Evolutionary conservation across 2,797 vertebrate genomes (phyloP).

Genomic region (Crenuchus spilurus): DNA sequence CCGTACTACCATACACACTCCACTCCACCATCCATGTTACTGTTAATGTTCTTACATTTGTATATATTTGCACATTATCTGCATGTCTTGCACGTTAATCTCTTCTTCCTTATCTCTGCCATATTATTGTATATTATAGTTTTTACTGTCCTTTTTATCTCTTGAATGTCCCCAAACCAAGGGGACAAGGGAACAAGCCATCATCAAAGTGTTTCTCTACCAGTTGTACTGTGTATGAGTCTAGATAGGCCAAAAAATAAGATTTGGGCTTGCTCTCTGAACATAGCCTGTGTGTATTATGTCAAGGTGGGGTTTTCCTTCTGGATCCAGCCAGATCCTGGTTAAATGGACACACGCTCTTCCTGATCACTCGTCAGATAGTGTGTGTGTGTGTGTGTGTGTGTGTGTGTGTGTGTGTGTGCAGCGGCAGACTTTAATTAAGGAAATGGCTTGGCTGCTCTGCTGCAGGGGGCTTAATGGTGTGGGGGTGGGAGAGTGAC

Average conservation of each 20-base stretch:
- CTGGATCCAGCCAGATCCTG: not conserved
- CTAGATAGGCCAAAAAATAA: not conserved
- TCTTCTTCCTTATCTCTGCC: too few species aligned
- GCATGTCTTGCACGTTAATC: too few species aligned
- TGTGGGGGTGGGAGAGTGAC: not conserved
- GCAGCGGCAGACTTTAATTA: conserved; percentile 50
- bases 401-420: conserved; percentile 12
- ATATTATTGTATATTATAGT: too few species aligned
- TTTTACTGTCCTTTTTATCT: too few species aligned
- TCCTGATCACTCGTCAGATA: conserved; percentile 12
- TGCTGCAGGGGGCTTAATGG: conserved; percentile 51
- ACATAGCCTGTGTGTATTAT: not conserved
- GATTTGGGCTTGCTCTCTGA: not conserved
- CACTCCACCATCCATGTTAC: too few species aligned
- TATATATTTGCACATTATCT: too few species aligned
- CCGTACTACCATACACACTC: too few species aligned
- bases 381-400: conserved; percentile 6
- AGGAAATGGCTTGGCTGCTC: conserved; percentile 60
- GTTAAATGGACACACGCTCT: conserved; percentile 15
- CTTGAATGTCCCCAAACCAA: too few species aligned
- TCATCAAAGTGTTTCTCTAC: too few species aligned
- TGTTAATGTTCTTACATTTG: too few species aligned
- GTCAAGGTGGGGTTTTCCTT: conserved; percentile 16
- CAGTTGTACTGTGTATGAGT: too few species aligned
- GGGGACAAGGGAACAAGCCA: too few species aligned